Base-by-base conservation (phyloP, 1,140 invertebrate species). In the Helicoverpa armigera region DNA sequence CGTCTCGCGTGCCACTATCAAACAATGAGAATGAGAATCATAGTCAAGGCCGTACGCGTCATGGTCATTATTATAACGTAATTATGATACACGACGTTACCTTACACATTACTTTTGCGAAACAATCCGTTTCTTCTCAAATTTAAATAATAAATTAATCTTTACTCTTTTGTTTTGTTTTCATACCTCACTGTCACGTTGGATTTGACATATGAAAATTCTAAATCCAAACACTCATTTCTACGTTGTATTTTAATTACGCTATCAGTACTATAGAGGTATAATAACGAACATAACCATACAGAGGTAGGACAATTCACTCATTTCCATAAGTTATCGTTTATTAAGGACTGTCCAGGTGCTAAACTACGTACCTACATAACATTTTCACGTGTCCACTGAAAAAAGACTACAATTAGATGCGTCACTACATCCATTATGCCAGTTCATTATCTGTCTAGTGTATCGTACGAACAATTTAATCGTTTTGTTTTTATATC, bases 21-120 rank as follows among this genome's bases (percentile, higher is more conserved):
- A 90, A 94, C 92, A 94, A 94, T 92, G 87, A 87, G 87, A 94
- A 94, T 92, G 87, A 87, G 87, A 90, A 89, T 87, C 87, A 86
- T 82, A 87, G 84, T 82, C 90, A 94, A 94, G 92, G 92, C 85
- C 92, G 87, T 85, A 84, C 84, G 84, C 89, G 88, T 90, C 90
- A 91, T 88, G 86, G 89, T 88, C 89, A 92, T 94, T 94, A 94
- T 85, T 85, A 85, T 83, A 83, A 83, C 84, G 84, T 92, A 90
- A 90, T 92, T 93, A 89, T 87, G 75, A 85, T 87, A 84, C 89
- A 84, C 87, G 87, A 84, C 82, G 85, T 84, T 80, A 82, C 73
- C 75, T 83, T 81, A 82, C 80, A 82, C 23, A 65, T 51, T 43
- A 83, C 83, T 84, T 85, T 82, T 82, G 73, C 81, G 78, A 79